Conservation (phyloP, 2,113 vertebrate genomes). For the Paracanthobrama guichenoti region DNA sequence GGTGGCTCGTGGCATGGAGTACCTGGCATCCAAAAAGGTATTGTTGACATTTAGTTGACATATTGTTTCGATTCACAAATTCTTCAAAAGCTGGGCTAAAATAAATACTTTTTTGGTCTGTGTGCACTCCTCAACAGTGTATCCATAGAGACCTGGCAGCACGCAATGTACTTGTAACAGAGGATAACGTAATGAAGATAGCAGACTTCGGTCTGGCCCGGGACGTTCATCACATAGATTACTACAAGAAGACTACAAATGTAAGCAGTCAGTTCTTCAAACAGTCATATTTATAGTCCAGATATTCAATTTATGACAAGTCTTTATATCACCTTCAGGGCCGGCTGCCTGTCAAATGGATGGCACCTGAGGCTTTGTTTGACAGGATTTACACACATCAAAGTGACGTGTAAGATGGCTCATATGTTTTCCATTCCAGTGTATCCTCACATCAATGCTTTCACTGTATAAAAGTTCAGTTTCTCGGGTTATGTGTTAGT, state of each 20-base stretch:
- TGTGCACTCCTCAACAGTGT: constrained; percentile 74
- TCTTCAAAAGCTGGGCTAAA: background rate
- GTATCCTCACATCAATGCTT: background rate
- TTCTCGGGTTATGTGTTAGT: background rate
- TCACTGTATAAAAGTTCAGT: background rate
- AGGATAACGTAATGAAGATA: constrained; percentile 98
- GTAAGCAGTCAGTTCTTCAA: constrained; percentile 71
- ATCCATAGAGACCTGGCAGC: constrained; percentile 97
- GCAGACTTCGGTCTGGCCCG: constrained; percentile 95
- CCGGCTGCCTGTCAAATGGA: constrained; percentile 97
- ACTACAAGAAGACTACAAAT: constrained; percentile 98
- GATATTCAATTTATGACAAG: background rate
- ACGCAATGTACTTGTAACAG: constrained; percentile 94
- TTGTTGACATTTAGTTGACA: background rate
- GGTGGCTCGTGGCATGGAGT: constrained; percentile 97
- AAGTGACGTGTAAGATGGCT: constrained; percentile 92
- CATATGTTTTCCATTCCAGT: background rate
- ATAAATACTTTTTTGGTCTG: background rate
- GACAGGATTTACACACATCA: constrained; percentile 97
- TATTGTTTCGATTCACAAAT: background rate
- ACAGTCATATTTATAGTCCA: background rate
- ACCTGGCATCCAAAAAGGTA: constrained; percentile 96
- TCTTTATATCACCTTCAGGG: constrained; percentile 74
- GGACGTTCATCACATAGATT: constrained; percentile 98
- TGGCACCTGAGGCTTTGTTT: constrained; percentile 96